These are phyloP conservation scores for Aix galericulata DNA, from an alignment of 2,113 vertebrate species.

Conservation along the genomic window DNA sequence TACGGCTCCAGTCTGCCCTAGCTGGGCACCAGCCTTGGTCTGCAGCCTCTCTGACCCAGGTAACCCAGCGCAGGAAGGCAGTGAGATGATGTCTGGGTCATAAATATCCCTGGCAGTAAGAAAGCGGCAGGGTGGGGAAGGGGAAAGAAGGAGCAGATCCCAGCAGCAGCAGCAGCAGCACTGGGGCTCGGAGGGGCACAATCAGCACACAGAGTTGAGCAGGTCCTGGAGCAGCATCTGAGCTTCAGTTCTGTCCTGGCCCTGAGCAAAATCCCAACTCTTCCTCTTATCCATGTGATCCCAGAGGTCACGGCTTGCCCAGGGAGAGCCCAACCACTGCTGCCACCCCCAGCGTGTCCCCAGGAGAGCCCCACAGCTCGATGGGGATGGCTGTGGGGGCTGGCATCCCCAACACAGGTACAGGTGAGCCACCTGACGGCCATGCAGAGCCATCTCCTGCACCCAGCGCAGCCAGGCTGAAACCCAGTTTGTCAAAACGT, in stretches of 20 bases:
- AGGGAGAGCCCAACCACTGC: too few relatives aligned
- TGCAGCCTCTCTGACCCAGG: neutral
- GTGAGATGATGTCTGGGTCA: neutral
- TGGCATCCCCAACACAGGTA: neutral
- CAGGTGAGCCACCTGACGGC: neutral
- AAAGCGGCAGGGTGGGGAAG: neutral
- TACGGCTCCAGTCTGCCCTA: neutral
- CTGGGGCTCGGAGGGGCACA: neutral
- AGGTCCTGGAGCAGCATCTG: neutral
- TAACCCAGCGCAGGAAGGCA: neutral
- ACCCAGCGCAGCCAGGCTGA: neutral
- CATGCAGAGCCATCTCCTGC: neutral
- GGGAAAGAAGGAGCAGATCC: neutral
- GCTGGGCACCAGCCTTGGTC: neutral
- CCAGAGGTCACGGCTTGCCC: neutral
- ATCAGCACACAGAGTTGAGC: neutral
- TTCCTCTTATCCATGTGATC: neutral
- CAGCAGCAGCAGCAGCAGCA: neutral
- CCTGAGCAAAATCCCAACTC: neutral
- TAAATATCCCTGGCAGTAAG: neutral
- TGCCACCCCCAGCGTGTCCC: neutral
- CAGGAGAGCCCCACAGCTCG: neutral
- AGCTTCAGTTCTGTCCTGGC: neutral
- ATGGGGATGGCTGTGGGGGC: too few relatives aligned
- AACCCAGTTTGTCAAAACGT: neutral